phyloP scores from a whole-genome alignment of 2,888 invertebrate species.

The Deilephila porcellus region DNA sequence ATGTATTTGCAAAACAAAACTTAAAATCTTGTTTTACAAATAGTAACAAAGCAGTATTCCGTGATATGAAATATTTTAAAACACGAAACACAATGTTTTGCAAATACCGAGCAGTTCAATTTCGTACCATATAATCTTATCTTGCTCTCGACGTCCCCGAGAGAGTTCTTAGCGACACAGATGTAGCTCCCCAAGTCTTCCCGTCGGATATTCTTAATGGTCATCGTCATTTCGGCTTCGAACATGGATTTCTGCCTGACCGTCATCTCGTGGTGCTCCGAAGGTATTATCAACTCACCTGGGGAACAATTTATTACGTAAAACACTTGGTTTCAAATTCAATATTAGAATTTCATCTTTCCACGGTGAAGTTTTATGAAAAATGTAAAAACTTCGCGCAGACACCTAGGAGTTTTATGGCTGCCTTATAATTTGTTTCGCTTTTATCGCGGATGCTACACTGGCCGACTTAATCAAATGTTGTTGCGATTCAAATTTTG shows the following conservation, averaged over 20 bases:
- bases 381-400: slow-evolving; percentile 82
- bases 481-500: slow-evolving; percentile 53
- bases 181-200: slow-evolving; percentile 93
- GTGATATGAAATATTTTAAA: neutral
- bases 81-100: slow-evolving; percentile 28
- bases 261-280: slow-evolving; percentile 91
- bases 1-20: too few relatives aligned
- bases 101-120: slow-evolving; percentile 13
- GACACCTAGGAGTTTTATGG: slow-evolving; percentile 81
- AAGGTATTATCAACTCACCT: slow-evolving; percentile 94
- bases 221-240: slow-evolving; percentile 93
- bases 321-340: slow-evolving; percentile 79
- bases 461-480: slow-evolving; percentile 62
- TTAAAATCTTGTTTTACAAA: neutral
- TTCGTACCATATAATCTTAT: slow-evolving; percentile 93
- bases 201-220: slow-evolving; percentile 90
- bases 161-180: slow-evolving; percentile 94
- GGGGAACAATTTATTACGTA: slow-evolving; percentile 74
- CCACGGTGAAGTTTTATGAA: slow-evolving; percentile 79
- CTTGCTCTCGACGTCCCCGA: slow-evolving; percentile 95
- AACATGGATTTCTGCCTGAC: slow-evolving; percentile 90
- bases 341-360: slow-evolving; percentile 83
- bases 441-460: slow-evolving; percentile 72
- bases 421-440: slow-evolving; percentile 81
- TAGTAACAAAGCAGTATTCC: neutral